Evolutionary conservation across 2,888 invertebrate genomes (phyloP).

Genomic region (Drosophila ezoana): DNA sequence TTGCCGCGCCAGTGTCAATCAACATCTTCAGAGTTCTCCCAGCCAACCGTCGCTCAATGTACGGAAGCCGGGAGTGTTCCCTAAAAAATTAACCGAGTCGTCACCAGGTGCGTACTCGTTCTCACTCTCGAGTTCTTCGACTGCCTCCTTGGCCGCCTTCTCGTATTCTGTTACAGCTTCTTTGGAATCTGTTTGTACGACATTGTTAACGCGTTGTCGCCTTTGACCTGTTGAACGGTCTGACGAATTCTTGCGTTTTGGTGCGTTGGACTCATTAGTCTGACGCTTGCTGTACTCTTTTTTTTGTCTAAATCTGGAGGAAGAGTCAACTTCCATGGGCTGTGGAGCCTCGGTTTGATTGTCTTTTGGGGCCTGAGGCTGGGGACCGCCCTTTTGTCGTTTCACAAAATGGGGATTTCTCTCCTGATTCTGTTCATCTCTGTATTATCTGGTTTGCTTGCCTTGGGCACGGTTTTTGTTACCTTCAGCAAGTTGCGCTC

Average conservation of each 20-base stretch:
- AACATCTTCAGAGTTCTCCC: constrained; percentile 24
- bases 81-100: constrained; percentile 1
- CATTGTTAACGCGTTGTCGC: constrained; percentile 17
- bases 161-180: constrained; percentile 4
- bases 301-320: constrained; percentile 7
- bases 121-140: neutral
- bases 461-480: constrained; percentile 2
- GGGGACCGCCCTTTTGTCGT: constrained; percentile 7
- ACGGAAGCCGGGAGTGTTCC: constrained; percentile 18
- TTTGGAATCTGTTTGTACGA: neutral
- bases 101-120: neutral
- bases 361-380: constrained; percentile 6
- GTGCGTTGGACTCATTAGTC: neutral
- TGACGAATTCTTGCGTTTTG: constrained; percentile 10
- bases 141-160: constrained; percentile 3
- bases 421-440: constrained; percentile 4
- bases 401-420: constrained; percentile 14
- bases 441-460: constrained; percentile 3
- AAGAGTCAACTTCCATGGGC: constrained; percentile 18
- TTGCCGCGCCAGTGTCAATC: constrained; percentile 28
- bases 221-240: constrained; percentile 13
- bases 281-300: constrained; percentile 8
- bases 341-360: constrained; percentile 15
- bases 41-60: constrained; percentile 28
- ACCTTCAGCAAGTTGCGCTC: neutral